A percentile compares a stretch with the other conserved stretches of the same genome.
These are phyloP conservation scores for Temnothorax ravouxi DNA, from an alignment of 2,888 invertebrate genomes.

Conservation along the genomic window DNA sequence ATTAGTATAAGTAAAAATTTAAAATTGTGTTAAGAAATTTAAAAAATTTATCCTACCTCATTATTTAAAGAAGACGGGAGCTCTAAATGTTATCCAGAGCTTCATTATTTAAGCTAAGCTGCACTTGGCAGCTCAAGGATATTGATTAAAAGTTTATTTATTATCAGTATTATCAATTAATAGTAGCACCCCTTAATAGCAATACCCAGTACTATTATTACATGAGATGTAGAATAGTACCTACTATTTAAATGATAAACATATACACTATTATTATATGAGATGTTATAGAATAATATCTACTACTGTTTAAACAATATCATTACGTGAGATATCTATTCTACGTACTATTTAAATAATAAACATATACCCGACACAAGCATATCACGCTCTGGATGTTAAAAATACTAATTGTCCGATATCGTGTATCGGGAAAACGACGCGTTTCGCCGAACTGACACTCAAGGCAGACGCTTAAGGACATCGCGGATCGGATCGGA, in stretches of 20 bases:
- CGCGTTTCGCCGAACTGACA: neutral
- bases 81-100: slow-evolving; percentile 20
- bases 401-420: slow-evolving; percentile 9
- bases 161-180: slow-evolving; percentile 32
- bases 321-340: neutral
- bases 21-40: neutral
- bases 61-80: slow-evolving; percentile 23
- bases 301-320: neutral
- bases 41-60: slow-evolving; percentile 6
- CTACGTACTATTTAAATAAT: neutral
- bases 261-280: neutral
- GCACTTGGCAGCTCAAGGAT: slow-evolving; percentile 6
- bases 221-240: neutral
- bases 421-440: neutral
- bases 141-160: slow-evolving; percentile 33
- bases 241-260: neutral
- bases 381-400: neutral
- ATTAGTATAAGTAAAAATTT: slow-evolving; percentile 3
- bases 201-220: slow-evolving; percentile 38
- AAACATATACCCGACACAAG: neutral
- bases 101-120: slow-evolving; percentile 26
- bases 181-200: slow-evolving; percentile 36
- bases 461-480: slow-evolving; percentile 19
- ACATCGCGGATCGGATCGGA: slow-evolving; percentile 13
- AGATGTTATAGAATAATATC: neutral